Evolutionary conservation across 2,888 invertebrate genomes (phyloP).

Genomic region (Xestoiulus laeticollis): DNA sequence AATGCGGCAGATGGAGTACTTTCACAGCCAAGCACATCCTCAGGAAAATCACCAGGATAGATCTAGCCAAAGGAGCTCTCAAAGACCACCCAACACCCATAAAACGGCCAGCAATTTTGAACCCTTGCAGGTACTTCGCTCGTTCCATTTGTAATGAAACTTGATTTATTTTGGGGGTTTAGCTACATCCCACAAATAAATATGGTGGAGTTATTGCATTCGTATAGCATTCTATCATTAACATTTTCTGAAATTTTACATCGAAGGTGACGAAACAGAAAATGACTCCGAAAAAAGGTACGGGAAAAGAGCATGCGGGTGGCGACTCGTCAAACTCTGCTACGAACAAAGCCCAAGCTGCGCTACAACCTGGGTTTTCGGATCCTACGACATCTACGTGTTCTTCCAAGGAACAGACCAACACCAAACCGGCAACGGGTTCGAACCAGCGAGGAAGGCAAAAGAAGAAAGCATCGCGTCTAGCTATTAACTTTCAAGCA

Average conservation of each 20-base stretch:
- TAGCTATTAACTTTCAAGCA: background rate
- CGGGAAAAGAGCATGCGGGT: background rate
- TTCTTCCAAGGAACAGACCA: background rate
- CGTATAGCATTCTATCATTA: background rate
- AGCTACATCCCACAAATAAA: no score
- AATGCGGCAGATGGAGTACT: background rate
- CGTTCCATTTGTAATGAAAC: background rate
- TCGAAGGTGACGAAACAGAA: conserved; percentile 28
- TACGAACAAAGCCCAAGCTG: background rate
- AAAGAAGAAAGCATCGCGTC: conserved; percentile 19
- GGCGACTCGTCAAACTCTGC: background rate
- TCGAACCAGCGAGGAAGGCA: background rate
- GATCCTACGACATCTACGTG: background rate
- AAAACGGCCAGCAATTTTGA: background rate
- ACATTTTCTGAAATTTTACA: background rate
- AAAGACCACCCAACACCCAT: background rate
- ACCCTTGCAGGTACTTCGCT: background rate
- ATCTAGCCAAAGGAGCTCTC: background rate
- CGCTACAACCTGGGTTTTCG: background rate
- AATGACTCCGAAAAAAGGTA: conserved; percentile 34
- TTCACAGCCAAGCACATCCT: background rate
- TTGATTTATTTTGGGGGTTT: no score
- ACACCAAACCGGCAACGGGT: background rate
- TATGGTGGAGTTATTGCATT: no score
- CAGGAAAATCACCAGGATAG: background rate